Base-by-base conservation (phyloP, 2,888 invertebrate genomes). In the Leucoptera coffeella region DNA sequence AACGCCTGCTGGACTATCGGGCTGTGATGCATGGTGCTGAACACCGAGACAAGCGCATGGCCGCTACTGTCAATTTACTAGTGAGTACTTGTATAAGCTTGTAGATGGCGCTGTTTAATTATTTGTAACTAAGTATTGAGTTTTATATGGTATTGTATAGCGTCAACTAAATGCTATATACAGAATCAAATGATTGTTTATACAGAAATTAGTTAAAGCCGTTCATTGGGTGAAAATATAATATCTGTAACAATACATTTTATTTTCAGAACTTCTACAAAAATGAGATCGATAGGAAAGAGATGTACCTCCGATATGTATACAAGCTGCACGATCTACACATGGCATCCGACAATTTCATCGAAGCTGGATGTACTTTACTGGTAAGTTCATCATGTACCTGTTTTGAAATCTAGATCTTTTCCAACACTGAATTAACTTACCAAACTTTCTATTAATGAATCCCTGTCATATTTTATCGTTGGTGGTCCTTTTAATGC, bases 11-110 rank as follows among this genome's bases (percentile, higher is more conserved):
- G 23, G 95, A 96, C 69, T 96, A 96, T 58, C 80, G 95, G 35
- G 90, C 90, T 42, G 93, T 95, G 2, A 89, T 93, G 69, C 91
- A 93, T 50, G 93, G 93, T n/a, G 92, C 94, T 41, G 94, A 95
- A 49, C 93, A 94, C 52, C 74, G 91, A 17, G 93, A 94, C 50
- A 95, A 94, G 50, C 74, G 92, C 32, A 95, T 95, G 93, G 91
- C 92, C 1, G 95, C 94, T 49, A 95, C 94, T 3, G 92, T 94
- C 29, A 95, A 95, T 58, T 71, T 96, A 35, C 71, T 95, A 52
- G 89, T 88, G 55, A 67, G 73, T 50, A 27, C 27, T 22, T 7
- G 8, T 23, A 23, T 22, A n/a, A n/a, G n/a, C n/a, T n/a, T n/a
- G n/a, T n/a, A n/a, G n/a, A n/a, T n/a, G n/a, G n/a, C n/a, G n/a